These are phyloP conservation scores for Hirtodrosophila confusa DNA, from an alignment of 2,888 invertebrate genomes.

Conservation along the genomic window DNA sequence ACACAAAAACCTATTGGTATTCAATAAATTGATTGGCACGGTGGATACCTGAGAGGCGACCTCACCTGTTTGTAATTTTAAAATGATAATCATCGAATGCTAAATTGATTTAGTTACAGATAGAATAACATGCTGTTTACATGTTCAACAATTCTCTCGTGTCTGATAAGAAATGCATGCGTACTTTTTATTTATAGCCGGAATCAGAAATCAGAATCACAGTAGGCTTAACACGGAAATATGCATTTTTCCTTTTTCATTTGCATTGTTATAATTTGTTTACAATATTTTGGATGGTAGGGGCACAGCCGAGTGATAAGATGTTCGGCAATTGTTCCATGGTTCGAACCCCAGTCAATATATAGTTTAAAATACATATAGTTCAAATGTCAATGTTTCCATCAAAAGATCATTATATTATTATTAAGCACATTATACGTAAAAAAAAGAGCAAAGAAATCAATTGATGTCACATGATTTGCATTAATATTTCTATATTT, in stretches of 20 bases:
- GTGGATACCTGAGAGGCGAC: slow-evolving; percentile 4
- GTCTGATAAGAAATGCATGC: slow-evolving; percentile 4
- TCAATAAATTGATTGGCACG: not conserved
- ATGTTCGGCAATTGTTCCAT: too few relatives aligned
- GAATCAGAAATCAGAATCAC: slow-evolving; percentile 2
- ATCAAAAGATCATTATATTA: too few relatives aligned
- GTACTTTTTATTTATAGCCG: slow-evolving; percentile 4
- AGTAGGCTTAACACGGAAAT: slow-evolving; percentile 18
- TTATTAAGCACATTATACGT: too few relatives aligned
- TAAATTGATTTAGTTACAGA: slow-evolving; percentile 9
- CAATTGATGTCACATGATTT: too few relatives aligned
- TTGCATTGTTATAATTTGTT: not conserved
- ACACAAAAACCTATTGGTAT: not conserved
- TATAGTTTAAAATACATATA: too few relatives aligned
- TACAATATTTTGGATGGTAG: not conserved
- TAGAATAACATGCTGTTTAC: slow-evolving; percentile 20
- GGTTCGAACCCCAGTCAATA: too few relatives aligned
- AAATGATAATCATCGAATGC: slow-evolving; percentile 4
- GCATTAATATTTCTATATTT: too few relatives aligned
- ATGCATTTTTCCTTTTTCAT: not conserved
- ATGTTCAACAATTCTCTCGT: slow-evolving; percentile 1
- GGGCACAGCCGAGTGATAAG: too few relatives aligned
- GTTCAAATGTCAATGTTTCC: too few relatives aligned
- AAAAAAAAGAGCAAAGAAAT: too few relatives aligned
- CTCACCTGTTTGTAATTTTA: slow-evolving; percentile 10